Evolutionary conservation across 2,113 vertebrate genomes (phyloP), one percentile per base, ranked within the genome.

Genomic region (Heterotilapia buettikoferi): DNA sequence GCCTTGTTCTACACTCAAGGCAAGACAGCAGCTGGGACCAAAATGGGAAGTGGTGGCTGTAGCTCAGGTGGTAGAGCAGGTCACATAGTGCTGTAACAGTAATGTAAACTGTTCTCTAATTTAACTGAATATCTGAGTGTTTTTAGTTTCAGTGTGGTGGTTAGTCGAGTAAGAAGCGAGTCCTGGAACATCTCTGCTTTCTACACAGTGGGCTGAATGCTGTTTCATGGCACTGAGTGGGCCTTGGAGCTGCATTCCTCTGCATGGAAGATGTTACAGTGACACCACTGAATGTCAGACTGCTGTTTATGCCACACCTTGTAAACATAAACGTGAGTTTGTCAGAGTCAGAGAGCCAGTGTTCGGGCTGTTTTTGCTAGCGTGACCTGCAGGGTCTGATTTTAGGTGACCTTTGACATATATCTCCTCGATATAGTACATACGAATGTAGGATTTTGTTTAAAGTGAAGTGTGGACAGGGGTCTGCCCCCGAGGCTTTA

Each of bases 401-500:
- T 80, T 24, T 61, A 53, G 19, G 21, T 71, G n/a, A 29, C 14
- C 40, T 7, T 80, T 3, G 2, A 7, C 24, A 1, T 82, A 29
- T 40, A 12, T 83, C 16, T 29, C 8, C 3, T 5, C 40, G 2
- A 26, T 78, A 9, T 79, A 4, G 8, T 54, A 3, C 16, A 31
- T 29, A 31, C 3, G 1, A 61, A 3, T 26, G 38, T 21, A 38
- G 19, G 3, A 36, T 56, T 31, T 18, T 26, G 13, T 73, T 71
- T 73, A 29, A 53, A 82, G 31, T 63, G 78, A 57, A 66, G 38
- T 6, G 19, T 83, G 79, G 33, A 73, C 50, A 78, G 71, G 40
- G 88, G 82, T 85, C 16, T 12, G 79, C 47, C 12, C 4, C 83
- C 81, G 63, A 68, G 33, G 33, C 80, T 86, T 94, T 90, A 89